Base-by-base conservation (phyloP, 2,113 vertebrate genomes). In the Stigmatopora nigra region DNA sequence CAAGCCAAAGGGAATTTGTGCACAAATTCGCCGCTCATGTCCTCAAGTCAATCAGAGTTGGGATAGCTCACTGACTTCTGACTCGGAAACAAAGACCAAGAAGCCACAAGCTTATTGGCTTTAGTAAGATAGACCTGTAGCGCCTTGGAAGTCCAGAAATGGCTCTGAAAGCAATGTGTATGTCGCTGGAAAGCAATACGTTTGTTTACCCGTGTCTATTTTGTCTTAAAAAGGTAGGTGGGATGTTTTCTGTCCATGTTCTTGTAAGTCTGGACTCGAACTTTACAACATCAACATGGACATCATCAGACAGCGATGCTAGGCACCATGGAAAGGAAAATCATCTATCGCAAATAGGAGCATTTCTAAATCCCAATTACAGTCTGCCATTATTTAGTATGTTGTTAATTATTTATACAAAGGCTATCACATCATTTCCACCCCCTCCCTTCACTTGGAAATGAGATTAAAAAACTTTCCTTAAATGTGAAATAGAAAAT, bases 21-120 rank as follows among this genome's bases (percentile, higher is more conserved):
- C 70, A 68, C 36, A 51, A 74, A 79, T 62, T 58, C 64, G 59
- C 62, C 70, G 64, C 68, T 64, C 66, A 61, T 31, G 56, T 22
- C 61, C 47, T 75, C 31, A 4, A 65, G 65, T 73, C 68, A 57
- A 61, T 76, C 58, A 22, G 61, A 5, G 46, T 63, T 51, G 60
- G 19, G 57, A 73, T 67, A 76, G 76, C 65, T 75, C 64, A 45
- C 66, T 56, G 70, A 67, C 66, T 72, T 70, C 22, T 68, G 71
- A 67, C 64, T 77, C 20, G 58, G 76, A 80, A 76, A 73, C 72
- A 81, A 79, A 78, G 70, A 70, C 35, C 63, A 70, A 61, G 66
- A 75, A 81, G 68, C 63, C 57, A 71, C 59, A 75, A 59, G 65
- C 66, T 73, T 70, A 73, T 73, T 79, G 78, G 72, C 61, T 87